A percentile compares a stretch with the other conserved stretches of the same genome.
Conservation (phyloP, 2,113 vertebrate species). For the Salvelinus sp. region DNA sequence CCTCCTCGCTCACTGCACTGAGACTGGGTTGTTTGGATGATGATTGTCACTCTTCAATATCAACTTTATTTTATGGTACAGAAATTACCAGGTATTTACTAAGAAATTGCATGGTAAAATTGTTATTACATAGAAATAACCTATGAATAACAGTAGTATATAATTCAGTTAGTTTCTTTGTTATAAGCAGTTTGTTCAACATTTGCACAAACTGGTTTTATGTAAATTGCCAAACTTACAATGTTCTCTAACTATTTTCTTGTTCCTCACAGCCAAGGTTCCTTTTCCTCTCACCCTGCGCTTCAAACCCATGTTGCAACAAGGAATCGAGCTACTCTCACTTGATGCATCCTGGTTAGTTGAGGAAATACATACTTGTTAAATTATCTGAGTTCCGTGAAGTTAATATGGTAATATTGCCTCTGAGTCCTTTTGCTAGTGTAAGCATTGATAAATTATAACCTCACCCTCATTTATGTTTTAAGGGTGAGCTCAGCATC, state of each 20-base stretch:
- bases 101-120: too few relatives aligned
- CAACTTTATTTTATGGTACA: too few relatives aligned
- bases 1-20: too few relatives aligned
- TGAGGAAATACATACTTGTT: background rate
- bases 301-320: conserved; percentile 98
- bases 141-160: too few relatives aligned
- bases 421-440: conserved; percentile 3
- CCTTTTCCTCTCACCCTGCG: conserved; percentile 94
- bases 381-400: background rate
- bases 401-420: background rate
- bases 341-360: conserved; percentile 95
- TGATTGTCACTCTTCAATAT: too few relatives aligned
- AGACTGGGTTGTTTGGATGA: too few relatives aligned
- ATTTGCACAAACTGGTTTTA: too few relatives aligned
- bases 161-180: too few relatives aligned
- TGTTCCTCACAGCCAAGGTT: conserved; percentile 84
- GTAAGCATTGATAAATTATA: conserved; percentile 6
- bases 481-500: conserved; percentile 97
- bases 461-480: conserved; percentile 15
- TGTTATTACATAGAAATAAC: too few relatives aligned
- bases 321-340: conserved; percentile 96
- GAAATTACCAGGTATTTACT: too few relatives aligned
- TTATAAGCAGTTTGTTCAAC: too few relatives aligned
- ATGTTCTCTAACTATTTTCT: background rate
- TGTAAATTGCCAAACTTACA: background rate